Base-by-base conservation (phyloP, 2,888 invertebrate species). In the Syrphus vitripennis region DNA sequence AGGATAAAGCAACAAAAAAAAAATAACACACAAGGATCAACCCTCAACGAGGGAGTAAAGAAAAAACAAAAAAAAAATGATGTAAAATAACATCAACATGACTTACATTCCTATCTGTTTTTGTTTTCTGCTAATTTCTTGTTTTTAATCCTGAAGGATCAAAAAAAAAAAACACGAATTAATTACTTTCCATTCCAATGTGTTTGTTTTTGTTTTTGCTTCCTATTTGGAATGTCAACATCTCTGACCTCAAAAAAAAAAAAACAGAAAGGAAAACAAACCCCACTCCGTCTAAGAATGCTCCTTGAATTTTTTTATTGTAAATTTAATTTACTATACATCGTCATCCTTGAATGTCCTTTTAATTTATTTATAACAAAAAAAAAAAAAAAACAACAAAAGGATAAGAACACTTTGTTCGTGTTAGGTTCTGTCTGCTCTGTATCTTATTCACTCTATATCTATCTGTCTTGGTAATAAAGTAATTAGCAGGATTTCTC, bases 291-390 rank as follows among this genome's bases (percentile, higher is more conserved):
- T 50, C 40, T 59, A 65, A 72, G 71, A 77, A 82, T 77, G 69
- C 63, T 74, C 29, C 77, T 78, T 86, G 82, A 82, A 86, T 86
- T 78, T 86, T n/a, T 82, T 70, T 74, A 86, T 86, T 82, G 72
- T 70, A 86, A 86, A 86, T 86, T 86, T 86, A 86, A 86, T 86
- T 86, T 78, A 86, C 77, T 86, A 82, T n/a, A n/a, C n/a, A n/a
- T 82, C 61, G 74, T 71, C 80, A 67, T 50, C 12, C 34, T 34
- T n/a, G 34, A 86, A 86, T 86, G 86, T 86, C 86, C 86, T 86
- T 86, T 78, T 86, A 82, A 82, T 78, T 86, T 86, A 86, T 82
- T 82, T 82, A 86, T 82, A 45, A 40, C 26, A 29, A 21, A 21
- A 40, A 24, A 34, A 53, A 19, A 70, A 34, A 12, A 5, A 24